Percentiles rank a stretch among this genome's conserved stretches.
phyloP scores from a whole-genome alignment of 2,797 vertebrate species.

The Parauchenoglanis ngamensis region DNA sequence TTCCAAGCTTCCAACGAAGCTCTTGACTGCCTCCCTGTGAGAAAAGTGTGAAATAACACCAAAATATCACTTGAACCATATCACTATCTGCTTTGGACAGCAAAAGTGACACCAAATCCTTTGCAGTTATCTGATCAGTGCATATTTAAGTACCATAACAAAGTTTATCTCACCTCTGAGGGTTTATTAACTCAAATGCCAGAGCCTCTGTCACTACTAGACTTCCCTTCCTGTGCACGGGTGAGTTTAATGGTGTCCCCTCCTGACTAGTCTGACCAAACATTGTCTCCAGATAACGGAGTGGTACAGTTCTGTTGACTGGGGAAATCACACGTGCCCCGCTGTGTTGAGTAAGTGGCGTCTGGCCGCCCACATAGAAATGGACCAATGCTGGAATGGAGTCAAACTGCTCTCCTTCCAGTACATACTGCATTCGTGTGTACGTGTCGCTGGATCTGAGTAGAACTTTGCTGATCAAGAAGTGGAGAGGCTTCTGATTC shows the following conservation, averaged over 20 bases:
- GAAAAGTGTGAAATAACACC: conserved; percentile 61
- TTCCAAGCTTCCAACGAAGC: conserved; percentile 46
- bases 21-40: conserved; percentile 57
- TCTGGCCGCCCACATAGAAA: conserved; percentile 83
- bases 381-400: conserved; percentile 84
- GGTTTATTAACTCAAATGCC: conserved; percentile 74
- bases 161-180: conserved; percentile 65
- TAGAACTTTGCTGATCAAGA: conserved; percentile 84
- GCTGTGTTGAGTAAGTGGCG: conserved; percentile 80
- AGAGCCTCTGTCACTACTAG: conserved; percentile 79
- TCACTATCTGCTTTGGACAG: background rate
- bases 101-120: background rate
- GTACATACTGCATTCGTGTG: conserved; percentile 80
- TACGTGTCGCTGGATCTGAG: conserved; percentile 77
- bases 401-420: conserved; percentile 87
- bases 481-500: conserved; percentile 85
- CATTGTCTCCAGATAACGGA: conserved; percentile 84
- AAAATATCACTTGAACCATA: background rate
- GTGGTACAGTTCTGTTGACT: conserved; percentile 87
- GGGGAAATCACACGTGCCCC: conserved; percentile 84
- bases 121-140: background rate
- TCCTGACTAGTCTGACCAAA: conserved; percentile 75
- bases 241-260: conserved; percentile 67
- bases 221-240: conserved; percentile 68
- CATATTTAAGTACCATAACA: background rate